Percentiles rank a stretch among this genome's conserved stretches.
These are phyloP conservation scores for Marmota monax DNA, from an alignment of 2,113 vertebrate species.

Conservation along the genomic window DNA sequence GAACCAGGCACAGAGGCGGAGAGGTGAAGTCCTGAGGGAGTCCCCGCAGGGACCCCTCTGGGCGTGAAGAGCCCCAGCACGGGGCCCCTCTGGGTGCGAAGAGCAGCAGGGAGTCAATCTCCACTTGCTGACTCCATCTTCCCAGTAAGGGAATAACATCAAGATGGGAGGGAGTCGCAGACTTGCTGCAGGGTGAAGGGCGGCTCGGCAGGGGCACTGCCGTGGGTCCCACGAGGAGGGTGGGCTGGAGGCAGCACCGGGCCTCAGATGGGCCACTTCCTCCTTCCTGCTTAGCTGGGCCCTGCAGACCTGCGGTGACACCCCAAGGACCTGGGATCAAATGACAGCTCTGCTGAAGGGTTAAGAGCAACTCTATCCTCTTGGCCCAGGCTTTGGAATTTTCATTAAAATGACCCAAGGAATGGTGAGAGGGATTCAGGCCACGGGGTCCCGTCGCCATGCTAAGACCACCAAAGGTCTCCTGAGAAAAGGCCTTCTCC, in stretches of 20 bases:
- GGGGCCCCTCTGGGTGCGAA: background rate
- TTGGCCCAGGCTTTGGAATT: slow-evolving; percentile 94
- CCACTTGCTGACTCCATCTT: slow-evolving; percentile 67
- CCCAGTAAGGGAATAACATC: slow-evolving; percentile 47
- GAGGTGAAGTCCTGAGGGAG: background rate
- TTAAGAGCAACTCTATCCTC: slow-evolving; percentile 94
- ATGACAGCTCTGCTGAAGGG: slow-evolving; percentile 91
- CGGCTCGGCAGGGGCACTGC: slow-evolving; percentile 39
- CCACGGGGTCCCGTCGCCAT: slow-evolving; percentile 82
- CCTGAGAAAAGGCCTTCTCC: slow-evolving; percentile 15
- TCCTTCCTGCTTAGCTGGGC: slow-evolving; percentile 78
- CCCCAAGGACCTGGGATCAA: slow-evolving; percentile 87
- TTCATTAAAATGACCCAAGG: slow-evolving; percentile 97
- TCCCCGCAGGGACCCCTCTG: slow-evolving; percentile 28
- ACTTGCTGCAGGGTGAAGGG: slow-evolving; percentile 55
- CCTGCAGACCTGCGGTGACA: slow-evolving; percentile 86
- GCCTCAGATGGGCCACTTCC: slow-evolving; percentile 79
- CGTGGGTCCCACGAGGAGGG: slow-evolving; percentile 42
- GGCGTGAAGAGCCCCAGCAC: too few relatives aligned
- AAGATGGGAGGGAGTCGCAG: background rate
- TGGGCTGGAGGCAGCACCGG: background rate
- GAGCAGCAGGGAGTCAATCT: slow-evolving; percentile 64
- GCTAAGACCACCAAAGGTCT: slow-evolving; percentile 77
- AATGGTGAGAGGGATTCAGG: slow-evolving; percentile 92
- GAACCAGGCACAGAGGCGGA: slow-evolving; percentile 55